These are phyloP conservation scores for Apomyelois bistriatella DNA, from an alignment of 2,888 invertebrate genomes.

Conservation along the genomic window DNA sequence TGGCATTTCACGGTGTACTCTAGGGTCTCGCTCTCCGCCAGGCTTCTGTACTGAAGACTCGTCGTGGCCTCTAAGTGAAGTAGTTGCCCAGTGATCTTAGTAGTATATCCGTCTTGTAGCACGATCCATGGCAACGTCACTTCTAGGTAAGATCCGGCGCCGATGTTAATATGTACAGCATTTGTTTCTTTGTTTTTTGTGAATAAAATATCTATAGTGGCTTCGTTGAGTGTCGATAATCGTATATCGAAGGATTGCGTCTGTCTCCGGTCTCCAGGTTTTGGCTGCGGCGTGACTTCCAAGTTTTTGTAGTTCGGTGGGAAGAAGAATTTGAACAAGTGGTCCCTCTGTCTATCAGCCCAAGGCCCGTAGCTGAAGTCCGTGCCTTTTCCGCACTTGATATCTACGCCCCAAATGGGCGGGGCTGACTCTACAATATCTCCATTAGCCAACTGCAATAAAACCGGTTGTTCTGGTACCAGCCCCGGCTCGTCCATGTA, in stretches of 20 bases:
- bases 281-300: constrained; percentile 88
- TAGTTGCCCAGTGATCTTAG: constrained; percentile 95
- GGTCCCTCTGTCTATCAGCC: constrained; percentile 98
- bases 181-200: constrained; percentile 97
- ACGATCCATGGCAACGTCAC: constrained; percentile 98
- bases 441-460: constrained; percentile 93
- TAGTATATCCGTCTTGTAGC: constrained; percentile 91
- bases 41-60: constrained; percentile 94
- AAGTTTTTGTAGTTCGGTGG: constrained; percentile 92
- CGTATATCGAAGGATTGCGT: constrained; percentile 96
- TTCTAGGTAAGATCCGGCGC: constrained; percentile 97
- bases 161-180: constrained; percentile 96
- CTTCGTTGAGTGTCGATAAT: constrained; percentile 93
- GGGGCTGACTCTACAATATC: constrained; percentile 96
- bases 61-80: constrained; percentile 97
- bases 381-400: constrained; percentile 96
- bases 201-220: constrained; percentile 97
- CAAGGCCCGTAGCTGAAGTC: constrained; percentile 99
- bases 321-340: constrained; percentile 97
- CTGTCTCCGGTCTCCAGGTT: constrained; percentile 92
- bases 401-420: constrained; percentile 97
- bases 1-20: constrained; percentile 93
- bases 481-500: constrained; percentile 98
- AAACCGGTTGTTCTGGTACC: constrained; percentile 94
- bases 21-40: constrained; percentile 96